Evolutionary conservation across 2,888 invertebrate species (phyloP).

Genomic region (Lamellibrachia satsuma): DNA sequence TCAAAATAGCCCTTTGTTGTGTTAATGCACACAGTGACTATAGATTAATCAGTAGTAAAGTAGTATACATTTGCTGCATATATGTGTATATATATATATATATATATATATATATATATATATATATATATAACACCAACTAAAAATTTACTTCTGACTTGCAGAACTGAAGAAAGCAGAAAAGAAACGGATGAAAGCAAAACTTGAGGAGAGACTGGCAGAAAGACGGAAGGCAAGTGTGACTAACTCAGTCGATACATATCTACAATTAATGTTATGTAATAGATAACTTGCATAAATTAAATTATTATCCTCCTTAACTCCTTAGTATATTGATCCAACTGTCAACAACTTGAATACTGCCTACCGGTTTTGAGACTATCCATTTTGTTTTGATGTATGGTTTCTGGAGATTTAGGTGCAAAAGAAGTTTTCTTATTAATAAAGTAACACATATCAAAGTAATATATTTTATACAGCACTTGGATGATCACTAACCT

Average conservation of each 20-base stretch:
- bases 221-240: conserved; percentile 52
- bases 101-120: background rate
- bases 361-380: too few species aligned
- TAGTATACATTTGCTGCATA: background rate
- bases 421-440: too few species aligned
- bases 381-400: too few species aligned
- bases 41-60: too few species aligned
- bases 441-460: too few species aligned
- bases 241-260: background rate
- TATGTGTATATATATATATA: background rate
- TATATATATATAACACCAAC: background rate
- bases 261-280: background rate
- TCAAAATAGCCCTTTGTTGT: too few species aligned
- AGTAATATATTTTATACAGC: too few species aligned
- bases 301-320: too few species aligned
- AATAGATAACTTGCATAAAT: background rate
- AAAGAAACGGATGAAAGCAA: conserved; percentile 50
- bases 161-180: conserved; percentile 44
- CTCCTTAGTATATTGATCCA: too few species aligned
- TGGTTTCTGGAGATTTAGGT: too few species aligned
- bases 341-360: too few species aligned
- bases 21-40: too few species aligned
- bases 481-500: background rate
- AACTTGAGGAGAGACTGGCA: conserved; percentile 51
- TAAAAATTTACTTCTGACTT: conserved; percentile 30